Base-by-base conservation (phyloP, 2,797 vertebrate genomes). In the Coregonus suidteri region DNA sequence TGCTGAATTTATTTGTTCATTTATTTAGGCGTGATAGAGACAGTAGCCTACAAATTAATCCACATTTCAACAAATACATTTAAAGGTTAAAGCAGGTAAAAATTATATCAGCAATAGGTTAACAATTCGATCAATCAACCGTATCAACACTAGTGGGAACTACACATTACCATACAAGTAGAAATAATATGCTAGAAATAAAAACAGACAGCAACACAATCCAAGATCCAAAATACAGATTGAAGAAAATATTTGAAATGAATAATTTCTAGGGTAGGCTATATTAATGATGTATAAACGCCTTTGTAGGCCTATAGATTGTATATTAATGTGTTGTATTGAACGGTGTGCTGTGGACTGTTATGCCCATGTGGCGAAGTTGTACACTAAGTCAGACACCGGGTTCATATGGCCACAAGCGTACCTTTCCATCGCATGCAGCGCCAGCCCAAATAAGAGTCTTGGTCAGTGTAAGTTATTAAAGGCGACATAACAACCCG, bases 401-500 rank as follows among this genome's bases (percentile, higher is more conserved):
- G 83, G 35, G 79, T 84, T 93, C 90, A 90, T 89, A 87, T 93
- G 91, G 86, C 79, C 85, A 77, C 25, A 18, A 82, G 89, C 84
- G 92, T 91, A 90, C 84, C 87, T 90, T 78, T 88, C 73, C 59
- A 14, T 6, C 56, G 37, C 74, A 47, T 11, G 41, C 9, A 47
- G 41, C 41, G 9, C 83, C 88, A 84, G 87, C 87, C 75, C 81
- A 91, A 86, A 90, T 47, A 92, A 91, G 90, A 91, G 88, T 87
- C 79, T 73, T 47, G 41, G 41, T 47, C 41, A 47, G 9, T 47
- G 41, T 11, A 11, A 47, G 41, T 47, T 47, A 47, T 47, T 47
- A 47, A 11, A 47, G 41, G 41, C 9, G 7, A 47, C 9, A 47
- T 47, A 47, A 47, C 41, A 47, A 47, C 37, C 1, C 37, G 7